These are phyloP conservation scores for Ptilorrhoa leucosticta DNA, from an alignment of 2,113 vertebrate genomes.

Conservation along the genomic window DNA sequence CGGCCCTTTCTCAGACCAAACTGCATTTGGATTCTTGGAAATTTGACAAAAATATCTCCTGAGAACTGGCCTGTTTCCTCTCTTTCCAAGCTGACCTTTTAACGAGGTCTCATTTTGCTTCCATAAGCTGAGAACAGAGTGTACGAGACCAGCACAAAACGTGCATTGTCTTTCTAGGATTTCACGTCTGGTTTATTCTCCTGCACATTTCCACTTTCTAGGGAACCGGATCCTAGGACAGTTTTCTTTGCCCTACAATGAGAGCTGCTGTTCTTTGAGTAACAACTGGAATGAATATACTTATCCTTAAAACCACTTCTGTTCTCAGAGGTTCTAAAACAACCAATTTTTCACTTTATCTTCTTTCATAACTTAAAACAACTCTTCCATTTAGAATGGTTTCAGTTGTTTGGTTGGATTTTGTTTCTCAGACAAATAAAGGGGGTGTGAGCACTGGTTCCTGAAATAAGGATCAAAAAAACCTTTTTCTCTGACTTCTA, in stretches of 20 bases:
- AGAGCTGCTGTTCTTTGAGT: neutral
- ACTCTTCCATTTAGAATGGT: neutral
- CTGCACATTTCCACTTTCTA: neutral
- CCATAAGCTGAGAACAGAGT: slow-evolving; percentile 27
- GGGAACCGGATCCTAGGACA: neutral
- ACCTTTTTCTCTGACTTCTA: neutral
- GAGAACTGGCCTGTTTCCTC: slow-evolving; percentile 41
- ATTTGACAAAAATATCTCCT: slow-evolving; percentile 37
- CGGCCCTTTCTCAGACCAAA: neutral
- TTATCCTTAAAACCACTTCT: neutral
- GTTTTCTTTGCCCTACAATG: neutral
- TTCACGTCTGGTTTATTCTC: neutral
- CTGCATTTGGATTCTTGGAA: neutral
- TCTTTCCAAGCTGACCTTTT: slow-evolving; percentile 40
- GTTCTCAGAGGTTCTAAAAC: neutral
- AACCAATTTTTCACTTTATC: neutral
- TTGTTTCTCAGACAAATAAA: neutral
- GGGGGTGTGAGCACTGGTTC: neutral
- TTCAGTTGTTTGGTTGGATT: neutral
- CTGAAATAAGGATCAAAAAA: neutral
- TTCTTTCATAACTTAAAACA: neutral
- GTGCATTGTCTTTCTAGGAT: slow-evolving; percentile 49
- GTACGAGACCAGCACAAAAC: neutral
- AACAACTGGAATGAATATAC: neutral
- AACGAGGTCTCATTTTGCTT: slow-evolving; percentile 17